Base-by-base conservation (phyloP, 1,140 invertebrate genomes). In the Eciton burchellii region DNA sequence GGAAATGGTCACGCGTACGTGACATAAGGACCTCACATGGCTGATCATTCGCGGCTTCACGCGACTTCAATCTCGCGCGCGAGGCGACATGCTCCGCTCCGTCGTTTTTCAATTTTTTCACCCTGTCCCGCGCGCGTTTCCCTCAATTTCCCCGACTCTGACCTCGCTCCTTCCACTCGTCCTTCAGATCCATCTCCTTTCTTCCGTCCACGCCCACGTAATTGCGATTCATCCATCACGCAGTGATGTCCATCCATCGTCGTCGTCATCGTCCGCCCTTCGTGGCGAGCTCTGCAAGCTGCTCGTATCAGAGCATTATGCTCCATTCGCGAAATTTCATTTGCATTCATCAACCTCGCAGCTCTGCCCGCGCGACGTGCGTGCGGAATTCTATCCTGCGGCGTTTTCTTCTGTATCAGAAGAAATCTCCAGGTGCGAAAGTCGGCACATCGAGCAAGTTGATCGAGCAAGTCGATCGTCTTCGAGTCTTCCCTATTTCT, bases 221-320 rank as follows among this genome's bases (percentile, higher is more conserved):
- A 79, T 79, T 79, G 63, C 74, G 47, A 79, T 79, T 79, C 74
- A 79, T 79, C 74, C 74, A 79, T 79, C 74, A 79, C 74, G 29
- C 63, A 54, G 49, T 70, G n/a, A n/a, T 79, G 74, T 79, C 74
- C 74, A 79, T 79, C 74, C 49, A 49, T 77, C 62, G 74, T 77
- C 66, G 73, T 66, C 62, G 74, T 45, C 62, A 62, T 77, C 66
- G 73, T 66, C 62, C 62, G 29, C 35, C 41, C 63, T 56, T 70
- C 56, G 56, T 68, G 70, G 74, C 63, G 56, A 79, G 16, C 62
- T 43, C 49, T 1, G 43, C 59, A 74, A 74, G 41, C 72, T 74
- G 72, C 59, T 76, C 11, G 72, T 59, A 52, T 59, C 59, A 76
- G 59, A 43, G 35, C 74, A 41, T 29, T 45, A 45, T 66, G 49